Percentiles rank a stretch among this genome's conserved stretches.
phyloP scores from a whole-genome alignment of 92 coral and sea anemone genomes.

The Umimayanthus kanabou region DNA sequence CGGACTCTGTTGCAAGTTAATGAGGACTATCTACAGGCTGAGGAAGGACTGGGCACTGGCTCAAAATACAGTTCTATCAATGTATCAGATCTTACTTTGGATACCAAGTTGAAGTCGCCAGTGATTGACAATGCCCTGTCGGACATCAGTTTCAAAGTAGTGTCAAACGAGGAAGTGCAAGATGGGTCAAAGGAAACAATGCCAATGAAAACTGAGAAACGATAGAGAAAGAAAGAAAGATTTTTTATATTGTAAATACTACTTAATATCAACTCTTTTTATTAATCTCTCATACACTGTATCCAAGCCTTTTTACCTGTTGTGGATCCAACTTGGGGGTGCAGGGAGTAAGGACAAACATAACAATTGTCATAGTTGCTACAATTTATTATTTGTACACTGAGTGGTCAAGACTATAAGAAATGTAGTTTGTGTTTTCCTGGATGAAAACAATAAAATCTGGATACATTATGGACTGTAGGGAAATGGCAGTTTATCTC shows the following conservation, averaged over 20 bases:
- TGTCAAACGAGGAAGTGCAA: slow-evolving; percentile 3
- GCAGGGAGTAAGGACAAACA: too few species aligned
- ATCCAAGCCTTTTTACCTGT: neutral
- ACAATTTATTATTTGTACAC: too few species aligned
- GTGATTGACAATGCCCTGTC: slow-evolving; percentile 19
- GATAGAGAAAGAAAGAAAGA: neutral
- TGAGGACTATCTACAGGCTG: slow-evolving; percentile 21
- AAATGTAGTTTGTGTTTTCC: too few species aligned
- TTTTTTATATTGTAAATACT: slow-evolving; percentile 9
- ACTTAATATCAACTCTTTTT: neutral
- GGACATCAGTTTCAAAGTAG: slow-evolving; percentile 31
- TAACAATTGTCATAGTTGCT: too few species aligned
- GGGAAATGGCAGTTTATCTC: too few species aligned
- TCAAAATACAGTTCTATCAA: slow-evolving; percentile 25
- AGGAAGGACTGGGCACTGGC: slow-evolving; percentile 35
- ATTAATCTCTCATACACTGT: neutral
- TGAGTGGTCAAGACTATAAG: too few species aligned
- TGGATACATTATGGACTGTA: too few species aligned
- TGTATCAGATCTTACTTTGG: slow-evolving; percentile 24
- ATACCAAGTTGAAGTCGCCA: slow-evolving; percentile 10
- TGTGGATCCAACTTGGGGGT: too few species aligned
- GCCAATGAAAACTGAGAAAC: slow-evolving; percentile 26
- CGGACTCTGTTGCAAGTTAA: slow-evolving; percentile 41
- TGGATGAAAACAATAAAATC: too few species aligned
- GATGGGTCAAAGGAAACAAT: slow-evolving; percentile 1